Evolutionary conservation across 2,888 invertebrate genomes (phyloP), one percentile per base, ranked within the genome.

Genomic region (Dinocampus coccinellae): DNA sequence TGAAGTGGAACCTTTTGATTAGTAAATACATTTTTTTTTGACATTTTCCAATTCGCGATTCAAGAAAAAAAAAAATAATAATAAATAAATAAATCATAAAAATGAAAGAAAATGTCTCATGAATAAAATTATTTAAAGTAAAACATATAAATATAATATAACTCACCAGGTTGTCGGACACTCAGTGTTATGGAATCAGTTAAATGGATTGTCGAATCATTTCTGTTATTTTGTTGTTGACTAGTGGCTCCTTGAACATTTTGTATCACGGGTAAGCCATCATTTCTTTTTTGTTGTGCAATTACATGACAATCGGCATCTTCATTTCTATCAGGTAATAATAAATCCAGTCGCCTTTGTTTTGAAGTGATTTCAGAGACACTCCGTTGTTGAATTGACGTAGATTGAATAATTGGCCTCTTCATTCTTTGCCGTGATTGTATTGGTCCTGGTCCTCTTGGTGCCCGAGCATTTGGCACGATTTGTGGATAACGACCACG

Each of bases 251-350:
- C 93, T 88, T 94, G 93, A 36, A 94, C 92, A 81, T 92, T 94
- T 73, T 93, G 92, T 72, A 94, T 94, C 82, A 93, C 90, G 0
- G 94, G 94, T 71, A 93, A 83, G 0, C 93, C 93, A 0, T 92
- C 93, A 57, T 92, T 91, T 78, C 93, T 91, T 74, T 92, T 93
- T 82, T 93, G 93, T 88, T 93, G 91, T 2, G 93, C 91, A 85
- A 94, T 92, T 13, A 93, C 92, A 81, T 93, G 92, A 81, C 93
- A 93, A 80, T 94, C 93, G 52, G 93, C 92, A 78, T 93, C 93
- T 77, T 93, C 93, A 73, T 93, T 92, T 82, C 92, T 91, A 65
- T 92, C 92, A 0, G 93, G 93, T 2, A 93, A 87, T 26, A 93
- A 82, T 81, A 93, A 90, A 78, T 92, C 92, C 74, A 92, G 88